Base-by-base conservation (phyloP, 64 coral and sea anemone genomes). In the Montipora sp. region DNA sequence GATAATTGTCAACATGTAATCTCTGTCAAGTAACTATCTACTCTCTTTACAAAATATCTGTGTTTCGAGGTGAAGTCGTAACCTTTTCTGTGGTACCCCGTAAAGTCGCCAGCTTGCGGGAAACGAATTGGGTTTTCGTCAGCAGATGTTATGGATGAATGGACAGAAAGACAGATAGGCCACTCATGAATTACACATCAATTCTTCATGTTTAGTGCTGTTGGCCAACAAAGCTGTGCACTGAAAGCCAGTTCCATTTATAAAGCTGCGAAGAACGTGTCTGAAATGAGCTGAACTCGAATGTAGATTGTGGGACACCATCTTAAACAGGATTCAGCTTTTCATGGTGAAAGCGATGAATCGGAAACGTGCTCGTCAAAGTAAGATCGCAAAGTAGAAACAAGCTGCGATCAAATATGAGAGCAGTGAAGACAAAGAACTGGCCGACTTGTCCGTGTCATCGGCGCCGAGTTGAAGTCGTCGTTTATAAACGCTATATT, bases 131-230 rank as follows among this genome's bases (percentile, higher is more conserved):
- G 47, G n/a, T 71, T 51, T 8, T 66, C 18, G 16, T 43, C 12
- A 14, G 15, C 20, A 19, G 20, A 85, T 85, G 16, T n/a, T 15
- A 48, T 84, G 7, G 60, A 70, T 84, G 47, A 58, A 15, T 85
- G 7, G 82, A 70, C 11, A 70, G 80, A 59, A 46, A 3, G 82
- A 85, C 11, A 21, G 80, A 19, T 45, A 65, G 80, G 2, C 7
- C 59, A 9, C 82, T 85, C 61, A 85, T 85, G 65, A 85, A 85
- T 85, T 72, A 85, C 82, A 22, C 61, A 85, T 50, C 15, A 85
- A 50, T 71, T 71, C 63, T 13, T 4, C 63, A 51, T 5, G 82
- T 71, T 59, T 71, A 68, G 63, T 36, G 47, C 45, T 19, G 13
- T 18, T 71, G 8, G 16, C 65, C 61, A 61, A n/a, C 82, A 47